phyloP scores from a whole-genome alignment of 1,140 invertebrate genomes.

The Nephila pilipes region DNA sequence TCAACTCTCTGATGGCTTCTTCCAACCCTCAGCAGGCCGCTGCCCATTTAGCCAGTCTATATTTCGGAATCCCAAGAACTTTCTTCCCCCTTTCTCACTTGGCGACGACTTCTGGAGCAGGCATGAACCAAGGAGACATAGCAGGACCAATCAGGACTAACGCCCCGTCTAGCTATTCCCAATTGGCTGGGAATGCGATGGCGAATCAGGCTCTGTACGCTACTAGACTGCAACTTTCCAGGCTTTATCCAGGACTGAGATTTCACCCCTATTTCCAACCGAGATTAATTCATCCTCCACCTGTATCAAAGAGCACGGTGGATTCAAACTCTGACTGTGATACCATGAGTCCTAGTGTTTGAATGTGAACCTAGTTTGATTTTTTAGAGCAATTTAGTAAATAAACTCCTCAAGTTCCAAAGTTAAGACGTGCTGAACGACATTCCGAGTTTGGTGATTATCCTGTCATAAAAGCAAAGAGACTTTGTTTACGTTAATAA shows the following conservation, averaged over 20 bases:
- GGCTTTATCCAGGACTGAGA: slow-evolving; percentile 68
- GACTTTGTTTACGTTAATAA: no score
- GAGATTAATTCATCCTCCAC: slow-evolving; percentile 52
- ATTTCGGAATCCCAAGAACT: slow-evolving; percentile 74
- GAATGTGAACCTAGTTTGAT: neutral
- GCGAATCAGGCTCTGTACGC: slow-evolving; percentile 63
- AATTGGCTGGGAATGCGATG: slow-evolving; percentile 5
- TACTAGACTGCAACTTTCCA: slow-evolving; percentile 61
- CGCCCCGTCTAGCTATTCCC: neutral
- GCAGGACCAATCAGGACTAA: slow-evolving; percentile 1
- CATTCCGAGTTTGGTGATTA: no score
- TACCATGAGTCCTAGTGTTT: slow-evolving; percentile 51
- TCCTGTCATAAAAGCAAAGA: no score
- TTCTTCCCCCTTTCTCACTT: slow-evolving; percentile 36
- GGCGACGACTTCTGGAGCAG: neutral
- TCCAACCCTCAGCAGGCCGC: slow-evolving; percentile 65
- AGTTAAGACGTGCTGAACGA: no score
- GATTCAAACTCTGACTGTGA: slow-evolving; percentile 69
- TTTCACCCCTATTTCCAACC: slow-evolving; percentile 75
- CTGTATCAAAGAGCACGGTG: neutral
- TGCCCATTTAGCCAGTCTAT: slow-evolving; percentile 67
- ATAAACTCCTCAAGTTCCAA: no score
- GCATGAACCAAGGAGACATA: neutral
- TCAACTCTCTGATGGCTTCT: slow-evolving; percentile 60
- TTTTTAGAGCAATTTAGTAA: no score